These are phyloP conservation scores for Druon quercuslanigerum DNA, from an alignment of 1,140 invertebrate genomes.

Conservation along the genomic window DNA sequence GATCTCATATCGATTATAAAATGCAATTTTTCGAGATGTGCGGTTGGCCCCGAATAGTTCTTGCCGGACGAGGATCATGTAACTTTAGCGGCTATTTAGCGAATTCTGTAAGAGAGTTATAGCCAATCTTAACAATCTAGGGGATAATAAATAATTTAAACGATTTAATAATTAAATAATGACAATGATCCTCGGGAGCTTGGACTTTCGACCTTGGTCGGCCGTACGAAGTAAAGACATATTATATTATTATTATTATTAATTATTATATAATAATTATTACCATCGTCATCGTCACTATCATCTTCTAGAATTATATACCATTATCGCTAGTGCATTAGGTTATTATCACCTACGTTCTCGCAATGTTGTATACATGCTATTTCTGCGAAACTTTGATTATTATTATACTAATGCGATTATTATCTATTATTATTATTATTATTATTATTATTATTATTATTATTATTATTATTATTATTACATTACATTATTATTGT, in stretches of 20 bases:
- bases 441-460: slow-evolving; percentile 46
- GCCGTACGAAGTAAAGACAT: slow-evolving; percentile 64
- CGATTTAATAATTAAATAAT: slow-evolving; percentile 32
- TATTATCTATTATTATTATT: slow-evolving; percentile 41
- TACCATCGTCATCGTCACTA: slow-evolving; percentile 56
- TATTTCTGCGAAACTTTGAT: slow-evolving; percentile 28
- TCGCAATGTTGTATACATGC: slow-evolving; percentile 29
- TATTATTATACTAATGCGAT: slow-evolving; percentile 45
- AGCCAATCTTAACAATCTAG: slow-evolving; percentile 22
- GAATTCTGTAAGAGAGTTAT: slow-evolving; percentile 15
- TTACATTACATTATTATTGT: slow-evolving; percentile 46
- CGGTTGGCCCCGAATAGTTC: slow-evolving; percentile 57
- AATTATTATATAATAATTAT: slow-evolving; percentile 49
- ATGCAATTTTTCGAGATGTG: slow-evolving; percentile 65
- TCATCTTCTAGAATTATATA: slow-evolving; percentile 33
- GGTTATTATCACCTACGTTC: slow-evolving; percentile 23
- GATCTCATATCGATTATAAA: slow-evolving; percentile 74
- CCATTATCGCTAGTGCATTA: slow-evolving; percentile 22
- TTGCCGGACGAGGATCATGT: slow-evolving; percentile 26
- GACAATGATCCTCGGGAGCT: slow-evolving; percentile 33
- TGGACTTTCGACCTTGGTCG: slow-evolving; percentile 54
- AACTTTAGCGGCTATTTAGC: slow-evolving; percentile 28
- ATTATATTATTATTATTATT: slow-evolving; percentile 52
- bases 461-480: slow-evolving; percentile 47
- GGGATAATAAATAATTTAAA: slow-evolving; percentile 16